A percentile compares a stretch with the other conserved stretches of the same genome.
phyloP scores from a whole-genome alignment of 2,113 vertebrate species.

The Dipodomys stephensi region DNA sequence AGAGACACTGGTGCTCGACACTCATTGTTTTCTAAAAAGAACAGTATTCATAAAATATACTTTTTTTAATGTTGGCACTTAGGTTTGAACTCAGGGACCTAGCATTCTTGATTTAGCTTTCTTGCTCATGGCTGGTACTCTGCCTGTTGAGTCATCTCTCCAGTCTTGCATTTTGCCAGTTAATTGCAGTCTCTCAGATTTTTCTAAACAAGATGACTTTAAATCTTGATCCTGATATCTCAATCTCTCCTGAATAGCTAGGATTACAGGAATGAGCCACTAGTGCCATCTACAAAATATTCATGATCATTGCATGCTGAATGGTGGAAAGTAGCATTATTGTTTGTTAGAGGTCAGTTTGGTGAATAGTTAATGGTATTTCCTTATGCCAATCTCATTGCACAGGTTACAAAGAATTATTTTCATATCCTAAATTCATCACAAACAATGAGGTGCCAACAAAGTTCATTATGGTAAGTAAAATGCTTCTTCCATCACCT shows the following conservation, averaged over 20 bases:
- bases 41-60: background rate
- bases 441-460: conserved; percentile 58
- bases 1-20: too few species aligned
- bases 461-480: conserved; percentile 88
- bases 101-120: too few species aligned
- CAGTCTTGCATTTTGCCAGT: too few species aligned
- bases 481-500: background rate
- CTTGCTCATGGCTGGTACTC: too few species aligned
- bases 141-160: too few species aligned
- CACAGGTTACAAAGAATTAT: conserved; percentile 89
- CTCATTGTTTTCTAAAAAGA: background rate
- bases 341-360: background rate
- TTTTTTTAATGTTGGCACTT: too few species aligned
- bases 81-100: too few species aligned
- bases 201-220: too few species aligned
- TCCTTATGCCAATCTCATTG: conserved; percentile 41
- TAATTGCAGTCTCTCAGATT: too few species aligned
- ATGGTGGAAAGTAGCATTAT: background rate
- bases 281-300: background rate
- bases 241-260: too few species aligned
- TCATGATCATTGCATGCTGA: background rate
- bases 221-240: too few species aligned
- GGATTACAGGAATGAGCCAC: too few species aligned
- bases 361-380: background rate
- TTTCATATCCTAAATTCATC: conserved; percentile 82